Base-by-base conservation (phyloP, 2,113 vertebrate species). In the Candoia aspera region DNA sequence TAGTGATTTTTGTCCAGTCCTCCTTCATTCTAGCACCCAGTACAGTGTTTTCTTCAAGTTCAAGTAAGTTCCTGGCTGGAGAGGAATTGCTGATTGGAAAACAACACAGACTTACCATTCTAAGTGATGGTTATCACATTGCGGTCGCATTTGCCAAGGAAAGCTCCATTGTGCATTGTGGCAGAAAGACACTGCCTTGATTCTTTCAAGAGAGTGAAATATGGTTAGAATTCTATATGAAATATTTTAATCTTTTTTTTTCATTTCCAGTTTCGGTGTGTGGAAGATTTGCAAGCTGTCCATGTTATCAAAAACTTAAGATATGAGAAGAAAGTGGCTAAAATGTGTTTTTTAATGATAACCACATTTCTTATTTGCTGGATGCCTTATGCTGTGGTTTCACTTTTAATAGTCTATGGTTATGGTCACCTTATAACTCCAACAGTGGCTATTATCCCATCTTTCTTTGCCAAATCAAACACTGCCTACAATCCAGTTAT, bases 331-430 rank as follows among this genome's bases (percentile, higher is more conserved):
- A 99, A 99, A 95, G 97, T 99, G 86, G 98, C 99, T 0, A 97
- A 97, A 89, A 99, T 99, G 98, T 99, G 98, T 94, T 98, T 99
- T 90, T 95, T 99, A 86, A 98, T 99, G 98, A 98, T 99, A 85
- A 96, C 96, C 93, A 97, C 97, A 0, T 99, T 99, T 95, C 97
- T 99, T 95, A 91, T 98, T 94, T 99, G 98, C 86, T 99, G 98
- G 99, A 98, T 98, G 60, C 99, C 99, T 79, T 98, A 98, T 86
- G 97, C 98, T 0, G 97, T 99, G 1, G 97, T 98, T 90, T 98
- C 98, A 64, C 98, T 99, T 96, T 94, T 99, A 94, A 95, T 98
- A 94, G 98, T 98, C 26, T 99, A 98, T 9, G 98, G 98, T 84
- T 98, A 97, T 54, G 97, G 97, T 86, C 97, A 96, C 92, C 91